A percentile compares a stretch with the other conserved stretches of the same genome.
These are phyloP conservation scores for Imbricaverruca yamaguchii DNA, from an alignment of 2,888 invertebrate species.

Conservation along the genomic window DNA sequence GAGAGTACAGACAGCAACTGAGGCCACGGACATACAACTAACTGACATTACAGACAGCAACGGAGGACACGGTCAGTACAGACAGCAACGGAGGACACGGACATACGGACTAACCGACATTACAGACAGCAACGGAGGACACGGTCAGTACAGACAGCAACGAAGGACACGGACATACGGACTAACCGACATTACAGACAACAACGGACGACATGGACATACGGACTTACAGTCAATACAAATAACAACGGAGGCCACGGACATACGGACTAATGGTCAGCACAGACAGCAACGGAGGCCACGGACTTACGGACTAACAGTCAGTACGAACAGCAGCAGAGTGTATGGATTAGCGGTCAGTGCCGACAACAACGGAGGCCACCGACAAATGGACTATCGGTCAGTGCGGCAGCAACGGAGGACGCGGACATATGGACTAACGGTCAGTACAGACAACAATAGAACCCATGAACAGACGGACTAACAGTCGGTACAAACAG, in stretches of 20 bases:
- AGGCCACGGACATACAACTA: background rate
- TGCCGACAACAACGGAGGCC: background rate
- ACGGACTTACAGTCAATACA: too few species aligned
- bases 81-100: background rate
- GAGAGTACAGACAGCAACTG: background rate
- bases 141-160: background rate
- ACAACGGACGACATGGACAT: too few species aligned
- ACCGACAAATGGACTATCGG: background rate
- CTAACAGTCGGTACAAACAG: background rate
- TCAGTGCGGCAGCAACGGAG: background rate
- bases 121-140: background rate
- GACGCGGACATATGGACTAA: background rate
- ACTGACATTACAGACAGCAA: background rate
- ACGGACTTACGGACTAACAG: too few species aligned
- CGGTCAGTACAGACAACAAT: background rate
- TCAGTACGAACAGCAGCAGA: too few species aligned
- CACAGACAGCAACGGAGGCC: too few species aligned
- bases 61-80: background rate
- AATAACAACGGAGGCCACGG: too few species aligned
- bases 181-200: background rate
- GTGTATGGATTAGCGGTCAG: background rate
- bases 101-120: background rate
- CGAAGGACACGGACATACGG: too few species aligned
- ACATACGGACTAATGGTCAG: background rate
- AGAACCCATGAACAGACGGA: background rate